Base-by-base conservation (phyloP, 30 jellyfish, hydroid and myxozoan genomes). In the Hydra vulgaris region DNA sequence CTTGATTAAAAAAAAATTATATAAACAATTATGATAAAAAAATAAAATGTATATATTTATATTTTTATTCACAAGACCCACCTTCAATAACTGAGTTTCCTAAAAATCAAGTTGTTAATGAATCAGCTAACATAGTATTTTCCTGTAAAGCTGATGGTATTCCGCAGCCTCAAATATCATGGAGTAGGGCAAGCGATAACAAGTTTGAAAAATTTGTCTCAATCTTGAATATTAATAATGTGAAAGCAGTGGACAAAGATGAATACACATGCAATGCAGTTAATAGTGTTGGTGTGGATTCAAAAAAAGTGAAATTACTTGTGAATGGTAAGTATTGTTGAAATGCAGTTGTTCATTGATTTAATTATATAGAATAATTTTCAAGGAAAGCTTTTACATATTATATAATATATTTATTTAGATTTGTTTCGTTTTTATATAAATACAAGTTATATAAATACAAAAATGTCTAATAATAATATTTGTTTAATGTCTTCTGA, bases 141-240 rank as follows among this genome's bases (percentile, higher is more conserved):
- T 74, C 26, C 25, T 91, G 98, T 84, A 81, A 91, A 53, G 98
- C 95, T 27, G 79, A 80, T 56, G 98, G 96, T 25, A 89, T 77
- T 7, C 98, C 98, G 8, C 73, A 79, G 53, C 98, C 98, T 40
- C 66, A 52, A 66, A 84, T 91, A 15, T 18, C 27, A 22, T 91
- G 98, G 98, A 71, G 85, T 23, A 84, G 85, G 85, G 89, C 74
- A 23, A 88, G 84, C 16, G 79, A 75, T 23, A 25, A 70, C 23
- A 24, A 53, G 17, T 70, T 84, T 23, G 88, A 85, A 15, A 79
- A 76, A 25, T 25, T 40, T 17, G 89, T 94, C 23, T 83, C 77
- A 27, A 27, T 73, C 21, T 56, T 81, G 54, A 27, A 22, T 66
- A 72, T 91, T 19, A 53, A 67, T 23, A 87, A 84, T 67, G 89